Base-by-base conservation (phyloP, 2,797 vertebrate species). In the Iguana delicatissima region DNA sequence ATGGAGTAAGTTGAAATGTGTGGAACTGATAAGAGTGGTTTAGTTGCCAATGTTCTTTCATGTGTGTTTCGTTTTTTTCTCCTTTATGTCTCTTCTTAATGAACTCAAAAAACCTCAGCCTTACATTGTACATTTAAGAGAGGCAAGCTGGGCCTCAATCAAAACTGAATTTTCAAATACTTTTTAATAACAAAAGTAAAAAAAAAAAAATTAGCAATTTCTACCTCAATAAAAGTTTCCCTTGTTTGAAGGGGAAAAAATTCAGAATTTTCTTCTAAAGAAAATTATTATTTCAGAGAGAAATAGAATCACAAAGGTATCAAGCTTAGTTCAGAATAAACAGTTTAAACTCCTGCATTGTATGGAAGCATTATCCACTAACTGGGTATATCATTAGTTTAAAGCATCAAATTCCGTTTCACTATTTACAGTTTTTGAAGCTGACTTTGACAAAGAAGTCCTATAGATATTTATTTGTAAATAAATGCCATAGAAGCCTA, bases 381-480 rank as follows among this genome's bases (percentile, higher is more conserved):
- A 85, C 89, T 92, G 81, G 90, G 55, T 90, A 90, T 84, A 93
- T 42, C 0, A 0, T 91, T 95, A 86, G 86, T 91, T 93, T 87
- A 91, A 95, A 93, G 90, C 84, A 95, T 93, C 90, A 93, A 93
- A 89, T 91, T 92, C 91, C 87, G 62, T 95, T 95, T 93, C 94
- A 95, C 93, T 93, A 86, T 91, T 90, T 91, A 94, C 57, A 81
- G 88, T 93, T 95, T 95, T 69, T 73, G 87, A 29, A 82, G 93
- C 90, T 89, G 89, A 87, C 29, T 91, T 72, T 52, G 50, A 26
- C 20, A 42, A 3, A 50, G 0, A 10, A 50, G 26, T 80, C 29
- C 35, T 80, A n/a, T n/a, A 32, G 1, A 32, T 32, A 14, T 55
- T 32, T 55, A 18, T 52, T 80, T 29, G 52, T 14, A 55, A 80